Evolutionary conservation across 1,140 invertebrate genomes (phyloP).

Genomic region (Bombus fervidus): DNA sequence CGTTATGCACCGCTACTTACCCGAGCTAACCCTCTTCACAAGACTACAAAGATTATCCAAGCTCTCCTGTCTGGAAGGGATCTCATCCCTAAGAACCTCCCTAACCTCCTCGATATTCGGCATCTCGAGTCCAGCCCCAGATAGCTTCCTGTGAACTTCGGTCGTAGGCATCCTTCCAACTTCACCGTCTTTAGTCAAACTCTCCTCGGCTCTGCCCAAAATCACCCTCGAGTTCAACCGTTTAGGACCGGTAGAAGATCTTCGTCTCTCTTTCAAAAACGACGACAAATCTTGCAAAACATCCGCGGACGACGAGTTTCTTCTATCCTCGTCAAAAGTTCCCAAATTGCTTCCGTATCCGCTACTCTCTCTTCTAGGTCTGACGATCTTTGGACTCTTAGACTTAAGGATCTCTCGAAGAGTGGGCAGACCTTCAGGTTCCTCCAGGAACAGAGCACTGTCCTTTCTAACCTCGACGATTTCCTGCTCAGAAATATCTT

Average conservation of each 20-base stretch:
- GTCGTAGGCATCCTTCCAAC: conserved; percentile 73
- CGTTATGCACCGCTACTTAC: not conserved
- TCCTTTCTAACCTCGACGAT: conserved; percentile 68
- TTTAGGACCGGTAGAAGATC: conserved; percentile 64
- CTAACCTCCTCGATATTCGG: conserved; percentile 72
- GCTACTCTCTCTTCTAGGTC: conserved; percentile 75
- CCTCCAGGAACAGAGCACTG: conserved; percentile 72
- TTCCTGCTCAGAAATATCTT: conserved; percentile 39
- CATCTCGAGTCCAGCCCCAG: conserved; percentile 69
- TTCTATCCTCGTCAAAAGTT: conserved; percentile 76
- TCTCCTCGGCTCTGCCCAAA: conserved; percentile 27
- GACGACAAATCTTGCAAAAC: conserved; percentile 54
- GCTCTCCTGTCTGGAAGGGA: not conserved
- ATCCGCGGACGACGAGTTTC: conserved; percentile 60
- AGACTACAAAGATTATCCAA: not conserved
- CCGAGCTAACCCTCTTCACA: not conserved
- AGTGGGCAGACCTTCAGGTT: conserved; percentile 61
- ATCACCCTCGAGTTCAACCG: conserved; percentile 47
- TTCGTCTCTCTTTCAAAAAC: conserved; percentile 62
- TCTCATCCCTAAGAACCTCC: conserved; percentile 56
- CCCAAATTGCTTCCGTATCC: conserved; percentile 75
- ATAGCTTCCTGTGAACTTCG: conserved; percentile 71
- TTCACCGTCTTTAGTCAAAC: not conserved
- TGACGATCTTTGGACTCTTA: conserved; percentile 40
- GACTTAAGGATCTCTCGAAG: conserved; percentile 47